A percentile compares a stretch with the other conserved stretches of the same genome.
Evolutionary conservation across 2,797 vertebrate species (phyloP).

Genomic region (Leptatherina wallacei): DNA sequence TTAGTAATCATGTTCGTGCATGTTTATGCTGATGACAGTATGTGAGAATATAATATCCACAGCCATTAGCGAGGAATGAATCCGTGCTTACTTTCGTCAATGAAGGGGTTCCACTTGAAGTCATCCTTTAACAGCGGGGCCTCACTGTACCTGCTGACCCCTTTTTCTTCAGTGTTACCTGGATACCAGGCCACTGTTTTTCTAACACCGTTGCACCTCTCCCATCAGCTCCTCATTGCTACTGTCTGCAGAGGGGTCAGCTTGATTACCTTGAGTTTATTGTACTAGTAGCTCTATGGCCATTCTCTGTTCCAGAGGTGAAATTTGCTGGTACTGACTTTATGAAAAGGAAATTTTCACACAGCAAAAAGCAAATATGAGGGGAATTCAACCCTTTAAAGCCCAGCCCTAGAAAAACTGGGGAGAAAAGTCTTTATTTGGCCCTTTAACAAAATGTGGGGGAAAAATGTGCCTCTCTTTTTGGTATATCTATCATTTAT

Average conservation of each 20-base stretch:
- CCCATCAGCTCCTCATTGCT: slow-evolving; percentile 25
- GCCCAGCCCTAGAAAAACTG: no score
- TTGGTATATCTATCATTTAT: no score
- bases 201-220: slow-evolving; percentile 57
- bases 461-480: no score
- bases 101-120: slow-evolving; percentile 42
- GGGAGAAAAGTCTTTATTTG: no score
- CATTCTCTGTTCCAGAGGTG: slow-evolving; percentile 4
- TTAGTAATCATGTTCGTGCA: slow-evolving; percentile 23
- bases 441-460: no score
- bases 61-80: slow-evolving; percentile 21
- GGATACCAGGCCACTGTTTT: slow-evolving; percentile 67
- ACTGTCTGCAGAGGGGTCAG: slow-evolving; percentile 8
- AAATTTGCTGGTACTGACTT: not conserved
- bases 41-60: slow-evolving; percentile 12
- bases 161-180: slow-evolving; percentile 52
- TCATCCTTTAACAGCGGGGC: slow-evolving; percentile 31
- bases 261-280: slow-evolving; percentile 23
- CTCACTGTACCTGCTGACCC: slow-evolving; percentile 32
- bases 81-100: slow-evolving; percentile 13
- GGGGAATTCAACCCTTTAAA: no score
- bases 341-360: not conserved
- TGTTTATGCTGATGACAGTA: slow-evolving; percentile 31
- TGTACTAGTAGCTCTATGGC: slow-evolving; percentile 19
- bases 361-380: not conserved